These are phyloP conservation scores for Rhinatrema bivittatum DNA, from an alignment of 2,797 vertebrate species.

Conservation along the genomic window DNA sequence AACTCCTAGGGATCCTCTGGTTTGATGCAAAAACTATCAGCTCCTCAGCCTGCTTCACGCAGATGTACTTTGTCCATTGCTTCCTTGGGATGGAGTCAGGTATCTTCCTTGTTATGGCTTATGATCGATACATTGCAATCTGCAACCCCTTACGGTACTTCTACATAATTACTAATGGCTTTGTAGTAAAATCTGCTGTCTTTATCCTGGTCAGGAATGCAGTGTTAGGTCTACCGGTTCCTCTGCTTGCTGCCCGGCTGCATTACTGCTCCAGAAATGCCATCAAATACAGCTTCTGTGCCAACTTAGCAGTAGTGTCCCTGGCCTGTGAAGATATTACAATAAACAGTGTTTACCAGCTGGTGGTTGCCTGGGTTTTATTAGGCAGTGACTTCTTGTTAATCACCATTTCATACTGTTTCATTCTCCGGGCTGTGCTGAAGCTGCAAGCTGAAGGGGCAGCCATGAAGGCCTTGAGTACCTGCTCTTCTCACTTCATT, in stretches of 20 bases:
- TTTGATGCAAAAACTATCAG: constrained; percentile 21
- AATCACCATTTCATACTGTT: constrained; percentile 28
- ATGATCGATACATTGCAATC: constrained; percentile 41
- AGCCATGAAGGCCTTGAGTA: constrained; percentile 24
- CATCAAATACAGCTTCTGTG: constrained; percentile 27
- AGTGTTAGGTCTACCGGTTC: neutral
- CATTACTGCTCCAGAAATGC: constrained; percentile 23
- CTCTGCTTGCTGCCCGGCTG: constrained; percentile 11
- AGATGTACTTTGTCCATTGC: constrained; percentile 49
- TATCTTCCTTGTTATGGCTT: constrained; percentile 48
- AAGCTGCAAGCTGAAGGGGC: constrained; percentile 21
- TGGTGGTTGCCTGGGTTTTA: constrained; percentile 26
- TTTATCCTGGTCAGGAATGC: constrained; percentile 20
- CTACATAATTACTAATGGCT: constrained; percentile 26
- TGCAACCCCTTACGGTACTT: constrained; percentile 43
- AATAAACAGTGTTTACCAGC: constrained; percentile 20
- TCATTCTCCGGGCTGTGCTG: constrained; percentile 25
- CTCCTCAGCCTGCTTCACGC: constrained; percentile 45
- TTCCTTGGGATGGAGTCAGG: constrained; percentile 53
- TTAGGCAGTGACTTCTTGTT: constrained; percentile 31
- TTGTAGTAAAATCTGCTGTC: constrained; percentile 9
- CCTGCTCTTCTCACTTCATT: constrained; percentile 32
- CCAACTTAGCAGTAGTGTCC: constrained; percentile 34
- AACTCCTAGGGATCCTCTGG: constrained; percentile 31
- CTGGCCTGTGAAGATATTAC: constrained; percentile 25